These are phyloP conservation scores for Odontomyia ornata DNA, from an alignment of 2,888 invertebrate genomes.

Conservation along the genomic window DNA sequence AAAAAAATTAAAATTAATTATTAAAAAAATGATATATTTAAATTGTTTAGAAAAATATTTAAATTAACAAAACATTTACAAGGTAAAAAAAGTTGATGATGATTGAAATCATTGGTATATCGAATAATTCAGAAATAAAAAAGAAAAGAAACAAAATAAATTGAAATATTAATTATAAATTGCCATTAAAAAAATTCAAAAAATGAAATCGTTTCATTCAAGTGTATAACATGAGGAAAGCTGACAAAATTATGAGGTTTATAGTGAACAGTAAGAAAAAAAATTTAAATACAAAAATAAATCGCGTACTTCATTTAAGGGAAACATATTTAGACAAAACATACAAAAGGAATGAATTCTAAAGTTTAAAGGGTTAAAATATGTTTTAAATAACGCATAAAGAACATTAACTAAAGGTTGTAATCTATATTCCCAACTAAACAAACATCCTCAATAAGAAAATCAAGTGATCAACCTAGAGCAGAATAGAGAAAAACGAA, in stretches of 20 bases:
- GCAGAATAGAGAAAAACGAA: constrained; percentile 21
- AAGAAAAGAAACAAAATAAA: constrained; percentile 17
- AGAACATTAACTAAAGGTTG: constrained; percentile 46
- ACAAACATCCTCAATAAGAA: constrained; percentile 36
- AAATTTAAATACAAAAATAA: not conserved
- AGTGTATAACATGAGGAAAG: not conserved
- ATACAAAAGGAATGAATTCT: constrained; percentile 28
- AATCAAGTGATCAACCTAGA: constrained; percentile 36
- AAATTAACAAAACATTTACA: constrained; percentile 37
- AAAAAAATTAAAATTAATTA: constrained; percentile 43
- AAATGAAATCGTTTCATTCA: constrained; percentile 8
- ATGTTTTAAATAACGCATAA: not conserved
- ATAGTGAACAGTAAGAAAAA: constrained; percentile 11
- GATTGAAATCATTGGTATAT: constrained; percentile 21
- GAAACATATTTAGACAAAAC: not conserved
- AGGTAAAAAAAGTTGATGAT: constrained; percentile 17
- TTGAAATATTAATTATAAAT: constrained; percentile 16
- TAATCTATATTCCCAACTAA: constrained; percentile 46
- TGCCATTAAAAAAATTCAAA: not conserved
- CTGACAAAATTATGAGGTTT: constrained; percentile 6
- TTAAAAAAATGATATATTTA: constrained; percentile 46
- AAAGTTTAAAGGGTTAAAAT: constrained; percentile 1
- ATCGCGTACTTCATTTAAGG: constrained; percentile 12
- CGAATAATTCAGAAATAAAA: constrained; percentile 45
- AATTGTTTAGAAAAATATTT: constrained; percentile 47